phyloP scores from a whole-genome alignment of 2,888 invertebrate genomes.

The Gymnocheta viridis region DNA sequence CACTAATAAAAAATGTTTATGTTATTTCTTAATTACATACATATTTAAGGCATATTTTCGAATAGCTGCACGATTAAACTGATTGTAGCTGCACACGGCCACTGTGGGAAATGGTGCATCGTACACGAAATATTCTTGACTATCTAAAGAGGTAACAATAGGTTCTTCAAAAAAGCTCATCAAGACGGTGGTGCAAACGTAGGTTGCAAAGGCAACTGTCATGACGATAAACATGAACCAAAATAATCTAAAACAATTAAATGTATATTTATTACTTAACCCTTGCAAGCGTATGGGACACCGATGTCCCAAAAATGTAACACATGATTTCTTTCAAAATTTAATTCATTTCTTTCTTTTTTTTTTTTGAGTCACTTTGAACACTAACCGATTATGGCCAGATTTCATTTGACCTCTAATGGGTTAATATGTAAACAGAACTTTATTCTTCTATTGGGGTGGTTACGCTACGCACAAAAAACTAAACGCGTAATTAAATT shows the following conservation, averaged over 20 bases:
- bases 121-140: slow-evolving; percentile 62
- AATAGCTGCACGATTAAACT: slow-evolving; percentile 74
- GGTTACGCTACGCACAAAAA: too few relatives aligned
- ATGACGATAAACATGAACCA: slow-evolving; percentile 77
- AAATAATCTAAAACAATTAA: slow-evolving; percentile 70
- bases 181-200: slow-evolving; percentile 73
- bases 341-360: too few relatives aligned
- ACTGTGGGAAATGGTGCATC: slow-evolving; percentile 73
- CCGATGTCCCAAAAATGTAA: too few relatives aligned
- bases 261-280: background rate
- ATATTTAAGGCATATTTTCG: slow-evolving; percentile 70
- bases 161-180: slow-evolving; percentile 74
- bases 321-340: too few relatives aligned
- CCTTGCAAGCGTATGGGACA: too few relatives aligned
- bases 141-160: slow-evolving; percentile 73
- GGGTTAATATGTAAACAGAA: too few relatives aligned
- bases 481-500: too few relatives aligned
- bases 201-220: slow-evolving; percentile 73
- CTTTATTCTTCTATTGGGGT: too few relatives aligned
- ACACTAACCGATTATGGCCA: too few relatives aligned
- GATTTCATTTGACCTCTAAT: too few relatives aligned
- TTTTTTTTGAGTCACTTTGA: too few relatives aligned
- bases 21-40: slow-evolving; percentile 64
- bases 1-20: background rate
- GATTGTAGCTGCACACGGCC: slow-evolving; percentile 76